Percentiles rank a stretch among this genome's conserved stretches.
phyloP scores from a whole-genome alignment of 2,888 invertebrate genomes.

The Nasonovia ribisnigri region DNA sequence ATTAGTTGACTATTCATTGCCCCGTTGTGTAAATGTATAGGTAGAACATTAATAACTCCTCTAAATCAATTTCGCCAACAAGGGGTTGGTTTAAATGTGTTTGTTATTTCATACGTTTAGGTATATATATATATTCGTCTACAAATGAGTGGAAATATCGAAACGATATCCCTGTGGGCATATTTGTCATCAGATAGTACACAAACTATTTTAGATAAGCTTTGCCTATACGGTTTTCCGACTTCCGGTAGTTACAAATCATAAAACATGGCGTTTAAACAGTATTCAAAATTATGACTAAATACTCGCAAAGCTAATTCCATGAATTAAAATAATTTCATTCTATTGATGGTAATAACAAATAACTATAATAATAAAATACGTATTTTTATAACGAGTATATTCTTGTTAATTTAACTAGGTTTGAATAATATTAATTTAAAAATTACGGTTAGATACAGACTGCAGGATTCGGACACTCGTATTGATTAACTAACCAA shows the following conservation, averaged over 20 bases:
- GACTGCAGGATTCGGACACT: neutral
- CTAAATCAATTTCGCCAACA: constrained; percentile 55
- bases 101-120: constrained; percentile 34
- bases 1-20: constrained; percentile 16
- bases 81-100: constrained; percentile 43
- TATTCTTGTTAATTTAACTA: too few relatives aligned
- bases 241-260: constrained; percentile 57
- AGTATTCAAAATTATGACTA: constrained; percentile 39
- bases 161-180: constrained; percentile 50
- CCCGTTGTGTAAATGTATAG: constrained; percentile 17
- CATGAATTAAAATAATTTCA: neutral
- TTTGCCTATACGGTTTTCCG: constrained; percentile 52
- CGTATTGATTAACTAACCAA: neutral
- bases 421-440: neutral
- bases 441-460: neutral
- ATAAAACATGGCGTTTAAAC: constrained; percentile 38
- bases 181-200: constrained; percentile 58
- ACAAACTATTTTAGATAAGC: constrained; percentile 56
- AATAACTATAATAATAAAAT: neutral
- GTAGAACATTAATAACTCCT: constrained; percentile 56
- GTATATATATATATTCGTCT: constrained; percentile 50
- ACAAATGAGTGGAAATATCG: constrained; percentile 43
- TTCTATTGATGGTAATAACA: constrained; percentile 22
- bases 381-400: neutral
- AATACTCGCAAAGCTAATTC: constrained; percentile 32